These are phyloP conservation scores for Acanthis flammea DNA, from an alignment of 2,797 vertebrate genomes.

Conservation along the genomic window DNA sequence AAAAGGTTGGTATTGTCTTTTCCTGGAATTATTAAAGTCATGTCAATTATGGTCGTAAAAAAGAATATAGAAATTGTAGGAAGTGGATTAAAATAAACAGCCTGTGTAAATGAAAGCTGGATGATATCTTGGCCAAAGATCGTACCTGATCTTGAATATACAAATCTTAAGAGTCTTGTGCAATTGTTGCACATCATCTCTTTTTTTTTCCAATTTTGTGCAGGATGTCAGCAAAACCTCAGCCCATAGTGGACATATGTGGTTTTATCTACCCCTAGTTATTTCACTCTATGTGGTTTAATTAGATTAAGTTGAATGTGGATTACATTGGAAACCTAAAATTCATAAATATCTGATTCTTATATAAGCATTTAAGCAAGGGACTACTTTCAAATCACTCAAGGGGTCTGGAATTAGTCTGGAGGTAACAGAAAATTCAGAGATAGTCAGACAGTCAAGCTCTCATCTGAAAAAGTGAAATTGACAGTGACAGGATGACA, in stretches of 20 bases:
- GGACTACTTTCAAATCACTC: not conserved
- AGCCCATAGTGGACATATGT: not conserved
- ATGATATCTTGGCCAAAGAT: not conserved
- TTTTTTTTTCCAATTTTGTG: not conserved
- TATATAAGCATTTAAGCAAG: not conserved
- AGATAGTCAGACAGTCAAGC: not conserved
- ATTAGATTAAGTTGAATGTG: not conserved
- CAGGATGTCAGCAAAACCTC: not conserved
- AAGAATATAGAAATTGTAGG: not conserved
- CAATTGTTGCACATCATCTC: fast-evolving
- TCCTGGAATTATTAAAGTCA: not conserved
- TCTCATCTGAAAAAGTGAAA: not conserved
- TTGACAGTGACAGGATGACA: not conserved
- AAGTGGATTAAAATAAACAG: not conserved
- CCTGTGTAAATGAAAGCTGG: not conserved
- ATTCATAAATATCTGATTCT: not conserved
- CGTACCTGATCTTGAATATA: not conserved
- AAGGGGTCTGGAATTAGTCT: not conserved
- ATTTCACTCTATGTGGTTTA: not conserved
- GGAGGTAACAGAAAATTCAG: not conserved
- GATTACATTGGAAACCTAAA: not conserved
- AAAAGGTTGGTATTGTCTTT: not conserved
- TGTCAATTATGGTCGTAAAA: not conserved
- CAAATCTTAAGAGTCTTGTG: not conserved
- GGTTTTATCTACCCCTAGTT: not conserved